Evolutionary conservation across 2,797 vertebrate species (phyloP).

Genomic region (Zalophus californianus): DNA sequence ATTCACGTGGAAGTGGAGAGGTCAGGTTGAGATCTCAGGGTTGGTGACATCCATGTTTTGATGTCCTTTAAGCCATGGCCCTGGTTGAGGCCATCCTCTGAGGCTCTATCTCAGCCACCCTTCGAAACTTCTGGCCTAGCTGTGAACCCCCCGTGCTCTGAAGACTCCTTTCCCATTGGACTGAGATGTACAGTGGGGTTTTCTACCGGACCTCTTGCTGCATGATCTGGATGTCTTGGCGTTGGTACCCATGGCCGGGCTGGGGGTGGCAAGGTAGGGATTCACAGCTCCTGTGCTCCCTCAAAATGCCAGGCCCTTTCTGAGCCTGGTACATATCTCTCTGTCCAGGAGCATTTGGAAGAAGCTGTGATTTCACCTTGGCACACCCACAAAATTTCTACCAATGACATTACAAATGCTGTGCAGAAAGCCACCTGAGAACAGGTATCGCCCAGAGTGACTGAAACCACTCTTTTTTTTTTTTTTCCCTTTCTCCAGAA

Average conservation of each 20-base stretch:
- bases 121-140: no score
- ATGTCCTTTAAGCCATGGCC: neutral
- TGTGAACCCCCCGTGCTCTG: accelerated
- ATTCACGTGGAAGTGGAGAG: neutral
- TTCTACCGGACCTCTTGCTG: neutral
- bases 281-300: neutral
- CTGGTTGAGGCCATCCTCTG: neutral
- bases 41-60: no score
- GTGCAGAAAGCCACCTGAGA: neutral
- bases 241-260: accelerated
- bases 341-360: neutral
- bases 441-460: neutral
- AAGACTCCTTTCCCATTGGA: neutral
- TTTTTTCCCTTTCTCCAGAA: neutral
- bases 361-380: neutral
- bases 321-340: neutral
- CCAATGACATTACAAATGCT: neutral
- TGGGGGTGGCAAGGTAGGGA: no score
- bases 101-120: neutral
- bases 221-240: neutral
- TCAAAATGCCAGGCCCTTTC: neutral
- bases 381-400: neutral
- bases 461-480: neutral
- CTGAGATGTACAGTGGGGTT: accelerated
- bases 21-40: neutral